Evolutionary conservation across 1,140 invertebrate species (phyloP).

Genomic region (Conopomorpha cramerella): DNA sequence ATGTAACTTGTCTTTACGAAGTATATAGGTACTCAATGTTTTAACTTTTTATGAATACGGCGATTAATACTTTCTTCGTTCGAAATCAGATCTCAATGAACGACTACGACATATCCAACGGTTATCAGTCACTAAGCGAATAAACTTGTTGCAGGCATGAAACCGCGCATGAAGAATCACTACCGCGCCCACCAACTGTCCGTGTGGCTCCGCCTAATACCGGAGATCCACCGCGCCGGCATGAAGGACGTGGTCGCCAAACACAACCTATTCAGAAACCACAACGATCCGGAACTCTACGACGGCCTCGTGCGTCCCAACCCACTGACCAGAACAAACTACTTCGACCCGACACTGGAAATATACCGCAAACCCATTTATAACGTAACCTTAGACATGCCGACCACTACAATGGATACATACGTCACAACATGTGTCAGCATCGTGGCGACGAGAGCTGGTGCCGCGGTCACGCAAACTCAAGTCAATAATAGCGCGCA

Average conservation of each 20-base stretch:
- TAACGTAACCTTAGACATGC: constrained; percentile 58
- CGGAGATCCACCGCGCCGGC: constrained; percentile 86
- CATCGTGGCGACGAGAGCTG: constrained; percentile 56
- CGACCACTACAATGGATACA: constrained; percentile 63
- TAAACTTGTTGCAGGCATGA: constrained; percentile 78
- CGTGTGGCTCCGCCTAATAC: constrained; percentile 91
- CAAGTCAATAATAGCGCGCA: constrained; percentile 63
- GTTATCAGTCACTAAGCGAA: no score
- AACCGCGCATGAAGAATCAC: constrained; percentile 89
- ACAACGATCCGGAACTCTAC: constrained; percentile 80
- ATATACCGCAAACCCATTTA: constrained; percentile 61
- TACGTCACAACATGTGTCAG: constrained; percentile 64
- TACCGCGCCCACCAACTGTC: constrained; percentile 92
- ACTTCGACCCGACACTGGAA: constrained; percentile 61
- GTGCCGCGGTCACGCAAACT: constrained; percentile 47
- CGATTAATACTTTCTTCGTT: no score
- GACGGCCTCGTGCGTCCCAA: constrained; percentile 81
- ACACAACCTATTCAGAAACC: constrained; percentile 83
- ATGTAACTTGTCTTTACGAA: no score
- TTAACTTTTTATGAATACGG: no score
- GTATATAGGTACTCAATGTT: no score
- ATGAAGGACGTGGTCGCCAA: constrained; percentile 84
- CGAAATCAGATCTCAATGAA: no score
- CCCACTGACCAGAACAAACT: constrained; percentile 68
- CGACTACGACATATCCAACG: no score